phyloP scores from a whole-genome alignment of 1,140 invertebrate species.

The Aphidius gifuensis region DNA sequence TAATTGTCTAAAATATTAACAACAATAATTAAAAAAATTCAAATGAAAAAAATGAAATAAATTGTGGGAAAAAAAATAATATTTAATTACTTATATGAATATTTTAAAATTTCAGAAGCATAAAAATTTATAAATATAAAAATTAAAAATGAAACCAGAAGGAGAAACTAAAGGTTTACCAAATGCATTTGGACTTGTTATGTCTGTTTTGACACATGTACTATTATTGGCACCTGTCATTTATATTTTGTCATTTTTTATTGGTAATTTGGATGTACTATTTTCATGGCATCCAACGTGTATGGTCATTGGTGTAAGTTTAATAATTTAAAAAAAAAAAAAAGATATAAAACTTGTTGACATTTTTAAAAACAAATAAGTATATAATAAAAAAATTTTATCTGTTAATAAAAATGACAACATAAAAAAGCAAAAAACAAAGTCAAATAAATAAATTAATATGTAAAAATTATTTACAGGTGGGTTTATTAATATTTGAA shows the following conservation, averaged over 20 bases:
- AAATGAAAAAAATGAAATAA: no score
- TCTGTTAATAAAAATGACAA: no score
- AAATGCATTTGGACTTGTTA: conserved; percentile 24
- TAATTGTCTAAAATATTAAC: no score
- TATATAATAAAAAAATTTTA: no score
- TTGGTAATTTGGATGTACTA: conserved; percentile 30
- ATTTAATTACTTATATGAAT: no score
- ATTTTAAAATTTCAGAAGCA: no score
- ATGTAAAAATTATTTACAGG: conserved; percentile 30
- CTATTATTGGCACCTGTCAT: conserved; percentile 42
- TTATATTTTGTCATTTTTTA: conserved; percentile 43
- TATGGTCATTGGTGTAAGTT: conserved; percentile 47
- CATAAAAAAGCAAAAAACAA: not conserved
- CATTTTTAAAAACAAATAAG: no score
- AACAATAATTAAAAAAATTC: no score
- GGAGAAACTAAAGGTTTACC: not conserved
- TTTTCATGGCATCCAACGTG: conserved; percentile 53
- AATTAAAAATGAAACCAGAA: conserved; percentile 4
- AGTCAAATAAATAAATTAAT: conserved; percentile 2
- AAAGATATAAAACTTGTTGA: no score
- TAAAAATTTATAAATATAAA: no score
- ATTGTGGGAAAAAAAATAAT: no score
- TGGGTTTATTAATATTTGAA: conserved; percentile 42
- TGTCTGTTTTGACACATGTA: conserved; percentile 40
- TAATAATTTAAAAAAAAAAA: not conserved